A percentile compares a stretch with the other conserved stretches of the same genome.
These are phyloP conservation scores for Zosterops japonicus DNA, from an alignment of 2,113 vertebrate species.

Conservation along the genomic window DNA sequence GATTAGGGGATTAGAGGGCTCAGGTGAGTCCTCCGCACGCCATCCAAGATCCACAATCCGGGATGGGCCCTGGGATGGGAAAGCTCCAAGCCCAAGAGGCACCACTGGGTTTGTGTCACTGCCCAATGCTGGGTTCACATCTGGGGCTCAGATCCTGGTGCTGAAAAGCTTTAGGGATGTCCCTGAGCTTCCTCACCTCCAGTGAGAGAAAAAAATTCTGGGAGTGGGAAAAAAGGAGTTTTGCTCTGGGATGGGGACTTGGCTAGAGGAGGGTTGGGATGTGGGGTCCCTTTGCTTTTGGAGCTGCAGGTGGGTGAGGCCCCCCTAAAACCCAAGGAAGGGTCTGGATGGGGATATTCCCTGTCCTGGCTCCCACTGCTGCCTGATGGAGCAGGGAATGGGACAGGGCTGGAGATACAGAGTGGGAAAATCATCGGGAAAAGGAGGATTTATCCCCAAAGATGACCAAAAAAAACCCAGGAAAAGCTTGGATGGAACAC, in stretches of 20 bases:
- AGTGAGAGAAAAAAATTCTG: neutral
- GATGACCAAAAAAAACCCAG: neutral
- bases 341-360: neutral
- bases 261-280: neutral
- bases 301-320: neutral
- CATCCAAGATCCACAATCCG: neutral
- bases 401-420: accelerated
- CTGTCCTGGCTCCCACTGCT: neutral
- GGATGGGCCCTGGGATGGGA: neutral
- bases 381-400: neutral
- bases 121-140: accelerated
- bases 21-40: neutral
- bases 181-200: neutral
- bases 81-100: neutral
- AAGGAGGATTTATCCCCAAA: neutral
- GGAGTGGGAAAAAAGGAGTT: neutral
- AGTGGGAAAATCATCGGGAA: neutral
- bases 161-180: neutral
- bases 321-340: accelerated
- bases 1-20: conserved; percentile 50
- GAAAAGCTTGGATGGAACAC: neutral
- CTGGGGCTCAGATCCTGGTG: neutral
- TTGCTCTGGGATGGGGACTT: accelerated
- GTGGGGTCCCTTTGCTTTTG: neutral
- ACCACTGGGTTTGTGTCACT: accelerated